These are phyloP conservation scores for Geothlypis trichas DNA, from an alignment of 2,113 vertebrate species.

Conservation along the genomic window DNA sequence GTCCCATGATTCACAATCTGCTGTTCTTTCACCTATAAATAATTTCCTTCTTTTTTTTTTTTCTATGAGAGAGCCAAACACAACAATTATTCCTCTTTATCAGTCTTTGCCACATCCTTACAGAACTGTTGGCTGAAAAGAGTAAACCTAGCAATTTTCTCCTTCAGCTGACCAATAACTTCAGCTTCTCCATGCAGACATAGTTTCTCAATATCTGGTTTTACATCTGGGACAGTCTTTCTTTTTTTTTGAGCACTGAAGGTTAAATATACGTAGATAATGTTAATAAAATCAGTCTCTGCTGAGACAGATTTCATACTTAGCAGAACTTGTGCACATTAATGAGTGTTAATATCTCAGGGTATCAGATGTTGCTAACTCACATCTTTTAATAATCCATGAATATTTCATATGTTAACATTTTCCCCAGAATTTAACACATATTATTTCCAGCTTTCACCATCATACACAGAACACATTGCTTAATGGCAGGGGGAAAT, in stretches of 20 bases:
- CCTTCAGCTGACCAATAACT: neutral
- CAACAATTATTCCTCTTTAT: neutral
- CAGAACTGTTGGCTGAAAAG: neutral
- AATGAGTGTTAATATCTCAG: neutral
- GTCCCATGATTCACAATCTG: neutral
- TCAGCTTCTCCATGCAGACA: neutral
- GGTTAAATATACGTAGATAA: neutral
- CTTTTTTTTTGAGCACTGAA: neutral
- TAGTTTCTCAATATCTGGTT: neutral
- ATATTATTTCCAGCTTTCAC: neutral
- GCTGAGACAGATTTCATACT: slow-evolving; percentile 6
- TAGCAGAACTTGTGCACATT: neutral
- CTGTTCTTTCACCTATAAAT: neutral
- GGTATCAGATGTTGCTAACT: slow-evolving; percentile 5
- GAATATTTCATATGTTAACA: slow-evolving; percentile 29
- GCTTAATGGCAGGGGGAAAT: neutral
- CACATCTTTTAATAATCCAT: slow-evolving; percentile 3
- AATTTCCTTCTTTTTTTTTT: neutral
- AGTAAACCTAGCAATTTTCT: neutral
- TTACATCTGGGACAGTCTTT: neutral
- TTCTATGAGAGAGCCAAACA: neutral
- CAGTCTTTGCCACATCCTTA: neutral
- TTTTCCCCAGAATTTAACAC: neutral
- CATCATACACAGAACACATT: neutral
- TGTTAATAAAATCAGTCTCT: neutral